Base-by-base conservation (phyloP, 2,888 invertebrate genomes). In the Agrilus mali region DNA sequence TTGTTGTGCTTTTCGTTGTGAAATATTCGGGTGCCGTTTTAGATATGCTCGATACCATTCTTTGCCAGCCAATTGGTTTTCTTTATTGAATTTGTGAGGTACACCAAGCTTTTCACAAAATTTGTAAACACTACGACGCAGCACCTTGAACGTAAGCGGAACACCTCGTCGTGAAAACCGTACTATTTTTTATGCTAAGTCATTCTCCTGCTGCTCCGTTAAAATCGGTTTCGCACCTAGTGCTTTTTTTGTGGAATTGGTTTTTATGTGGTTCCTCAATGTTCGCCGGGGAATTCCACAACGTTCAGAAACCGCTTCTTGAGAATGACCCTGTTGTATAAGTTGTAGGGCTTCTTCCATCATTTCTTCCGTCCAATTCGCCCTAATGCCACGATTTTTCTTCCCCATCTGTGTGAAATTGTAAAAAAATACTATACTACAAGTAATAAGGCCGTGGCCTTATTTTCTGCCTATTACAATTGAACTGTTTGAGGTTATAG, bases 1-100 rank as follows among this genome's bases (percentile, higher is more conserved):
- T 15, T 39, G 42, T 39, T 58, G 56, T n/a, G 53, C 47, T 44
- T 50, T 56, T 38, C 53, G 42, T 41, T 44, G 49, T 10, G 50
- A 39, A 27, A 56, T 47, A 31, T 45, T 41, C 14, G 46, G 46
- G 32, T 53, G 40, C 12, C 48, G 16, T 22, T 46, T 44, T 27
- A 52, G 7, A 41, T 36, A 36, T 16, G 16, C 6, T 36, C 33
- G 22, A 7, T 15, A 36, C 36, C 36, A 41, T 7, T 41, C 41
- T 14, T 16, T 36, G 7, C 31, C 41, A 31, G 36, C 36, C 22
- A 41, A 4, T 13, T 41, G 36, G 8, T 15, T 36, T 36, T 14
- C 14, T 36, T 22, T 32, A 15, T 41, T 41, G 15, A 41, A 41
- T 7, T 32, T 31, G 6, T 38, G 38, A 2, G 15, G 22, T 31